Evolutionary conservation across 2,113 vertebrate genomes (phyloP).

Genomic region (Oreotrochilus melanogaster): DNA sequence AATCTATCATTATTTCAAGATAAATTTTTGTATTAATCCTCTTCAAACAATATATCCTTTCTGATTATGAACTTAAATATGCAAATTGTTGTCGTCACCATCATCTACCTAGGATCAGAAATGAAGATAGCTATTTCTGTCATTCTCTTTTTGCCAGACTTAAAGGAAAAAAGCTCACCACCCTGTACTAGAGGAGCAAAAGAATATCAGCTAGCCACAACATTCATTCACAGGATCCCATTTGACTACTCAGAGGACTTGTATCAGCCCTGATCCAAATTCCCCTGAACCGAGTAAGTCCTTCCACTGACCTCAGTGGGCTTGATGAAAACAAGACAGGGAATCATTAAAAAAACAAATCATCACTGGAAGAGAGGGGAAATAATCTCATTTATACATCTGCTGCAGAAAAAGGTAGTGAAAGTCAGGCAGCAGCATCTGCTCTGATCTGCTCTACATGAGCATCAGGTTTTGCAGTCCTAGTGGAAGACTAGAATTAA

Average conservation of each 20-base stretch:
- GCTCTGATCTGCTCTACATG: background rate
- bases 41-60: background rate
- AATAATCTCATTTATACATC: conserved; percentile 6
- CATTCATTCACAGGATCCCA: background rate
- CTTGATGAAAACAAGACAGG: background rate
- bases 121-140: background rate
- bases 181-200: background rate
- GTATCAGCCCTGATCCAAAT: background rate
- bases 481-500: background rate
- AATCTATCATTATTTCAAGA: background rate
- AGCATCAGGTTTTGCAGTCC: background rate
- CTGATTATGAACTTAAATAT: background rate
- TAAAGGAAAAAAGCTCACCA: background rate
- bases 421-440: background rate
- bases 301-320: background rate
- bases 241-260: background rate
- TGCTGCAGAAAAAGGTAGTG: background rate
- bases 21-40: background rate
- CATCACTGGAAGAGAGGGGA: background rate
- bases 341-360: background rate
- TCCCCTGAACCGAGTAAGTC: background rate
- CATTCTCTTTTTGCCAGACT: background rate
- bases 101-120: background rate
- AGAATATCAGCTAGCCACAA: background rate
- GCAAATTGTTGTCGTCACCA: background rate